Conservation (phyloP, 1,140 invertebrate species). For the Lepeophtheirus salmonis region DNA sequence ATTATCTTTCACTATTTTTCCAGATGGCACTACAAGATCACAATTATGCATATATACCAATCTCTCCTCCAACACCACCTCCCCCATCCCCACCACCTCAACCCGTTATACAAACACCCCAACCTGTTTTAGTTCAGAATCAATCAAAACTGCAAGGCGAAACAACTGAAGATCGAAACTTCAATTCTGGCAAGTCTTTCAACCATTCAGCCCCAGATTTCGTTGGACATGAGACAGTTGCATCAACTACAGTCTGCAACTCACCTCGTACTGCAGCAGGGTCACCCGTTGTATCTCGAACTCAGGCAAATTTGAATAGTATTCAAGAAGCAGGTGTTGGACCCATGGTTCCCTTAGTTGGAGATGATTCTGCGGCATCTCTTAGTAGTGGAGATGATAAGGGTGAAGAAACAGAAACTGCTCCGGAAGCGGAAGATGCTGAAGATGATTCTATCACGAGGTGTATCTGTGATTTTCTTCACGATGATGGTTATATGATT, state of each 20-base stretch:
- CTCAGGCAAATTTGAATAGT: conserved; percentile 2
- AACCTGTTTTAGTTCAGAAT: neutral
- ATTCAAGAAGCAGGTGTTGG: conserved; percentile 18
- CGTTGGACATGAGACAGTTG: neutral
- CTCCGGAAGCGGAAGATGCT: conserved; percentile 43
- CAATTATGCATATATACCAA: conserved; percentile 11
- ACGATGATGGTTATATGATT: conserved; percentile 96
- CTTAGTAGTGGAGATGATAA: conserved; percentile 34
- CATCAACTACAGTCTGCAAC: neutral
- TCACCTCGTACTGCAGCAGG: neutral
- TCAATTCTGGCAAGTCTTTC: neutral
- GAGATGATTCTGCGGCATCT: neutral
- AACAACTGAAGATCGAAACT: neutral
- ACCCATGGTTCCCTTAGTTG: conserved; percentile 14
- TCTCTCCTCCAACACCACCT: conserved; percentile 9
- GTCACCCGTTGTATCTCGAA: neutral
- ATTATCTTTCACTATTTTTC: conserved; percentile 5
- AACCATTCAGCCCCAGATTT: neutral
- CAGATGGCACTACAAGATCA: conserved; percentile 16
- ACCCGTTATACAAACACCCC: neutral
- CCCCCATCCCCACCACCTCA: conserved; percentile 1
- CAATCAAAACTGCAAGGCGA: neutral
- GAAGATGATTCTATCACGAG: conserved; percentile 69
- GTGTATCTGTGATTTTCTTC: conserved; percentile 81
- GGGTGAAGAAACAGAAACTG: conserved; percentile 68